Evolutionary conservation across 1,140 invertebrate genomes (phyloP), one percentile per base, ranked within the genome.

Genomic region (Scaptodrosophila lebanonensis): DNA sequence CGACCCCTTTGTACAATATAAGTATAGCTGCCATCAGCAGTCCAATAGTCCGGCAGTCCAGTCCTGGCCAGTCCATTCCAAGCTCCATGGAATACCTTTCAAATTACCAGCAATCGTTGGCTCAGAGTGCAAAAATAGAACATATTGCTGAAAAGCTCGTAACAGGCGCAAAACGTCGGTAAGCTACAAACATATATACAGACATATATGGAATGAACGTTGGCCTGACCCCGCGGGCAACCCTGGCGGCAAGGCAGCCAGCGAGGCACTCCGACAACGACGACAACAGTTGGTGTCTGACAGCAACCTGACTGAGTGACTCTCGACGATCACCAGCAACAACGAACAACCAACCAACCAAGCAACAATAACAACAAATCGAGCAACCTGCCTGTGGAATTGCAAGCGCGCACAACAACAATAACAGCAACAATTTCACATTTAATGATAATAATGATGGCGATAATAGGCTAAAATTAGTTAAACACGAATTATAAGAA

Each of bases 381-480:
- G 15, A 38, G 2, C 35, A 63, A 63, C 53, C 53, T 63, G 60
- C 40, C 43, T 67, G 65, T 82, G 66, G 75, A 79, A 79, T 79
- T 82, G 76, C 53, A 73, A 69, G 75, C 68, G 75, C 75, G 54
- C 58, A 30, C 40, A 44, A 56, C 42, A 67, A 48, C 63, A 66
- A 66, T 50, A 66, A 51, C n/a, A n/a, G n/a, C 75, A 75, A 83
- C 72, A 83, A 84, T 83, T 83, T 84, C 66, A 69, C 66, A 84
- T 84, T 79, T 71, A 84, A 73, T 71, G 79, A 84, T 84, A 84
- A 84, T 84, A 84, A 84, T 79, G 73, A 79, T 66, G 82, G 79
- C 79, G 69, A 84, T 84, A 84, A 84, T 84, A 79, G 79, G 67
- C 62, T 69, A 58, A 84, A 84, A 84, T 84, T 84, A 84, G 79